These are phyloP conservation scores for Drosophila yooni DNA, from an alignment of 2,888 invertebrate genomes.

Conservation along the genomic window DNA sequence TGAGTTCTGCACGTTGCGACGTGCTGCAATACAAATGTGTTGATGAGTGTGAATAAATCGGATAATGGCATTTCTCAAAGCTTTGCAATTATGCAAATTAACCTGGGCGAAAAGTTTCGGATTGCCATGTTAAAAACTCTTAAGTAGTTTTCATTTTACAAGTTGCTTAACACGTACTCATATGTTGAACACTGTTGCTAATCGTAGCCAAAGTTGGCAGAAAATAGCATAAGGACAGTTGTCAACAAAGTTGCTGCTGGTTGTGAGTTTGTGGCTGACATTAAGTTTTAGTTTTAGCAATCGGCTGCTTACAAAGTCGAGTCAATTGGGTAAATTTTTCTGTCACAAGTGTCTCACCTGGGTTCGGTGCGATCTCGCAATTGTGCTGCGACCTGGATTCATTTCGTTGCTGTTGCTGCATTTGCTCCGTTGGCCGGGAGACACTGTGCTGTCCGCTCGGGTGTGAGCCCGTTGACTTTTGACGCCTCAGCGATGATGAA, in stretches of 20 bases:
- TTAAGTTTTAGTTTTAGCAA: constrained; percentile 1
- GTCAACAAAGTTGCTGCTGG: constrained; percentile 10
- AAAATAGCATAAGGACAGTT: constrained; percentile 29
- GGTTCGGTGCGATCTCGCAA: constrained; percentile 72
- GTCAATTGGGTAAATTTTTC: constrained; percentile 35
- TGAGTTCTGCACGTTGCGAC: constrained; percentile 84
- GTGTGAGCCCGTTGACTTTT: constrained; percentile 79
- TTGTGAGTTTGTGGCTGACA: background rate
- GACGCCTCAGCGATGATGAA: constrained; percentile 77
- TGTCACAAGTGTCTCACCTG: constrained; percentile 71
- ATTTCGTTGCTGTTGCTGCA: constrained; percentile 31
- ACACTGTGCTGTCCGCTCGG: constrained; percentile 77
- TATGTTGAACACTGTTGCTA: constrained; percentile 34
- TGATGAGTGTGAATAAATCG: constrained; percentile 1
- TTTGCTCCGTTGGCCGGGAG: constrained; percentile 41
- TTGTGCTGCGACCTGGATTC: constrained; percentile 58
- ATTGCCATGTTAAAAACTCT: constrained; percentile 11
- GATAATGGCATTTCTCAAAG: background rate
- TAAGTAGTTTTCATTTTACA: constrained; percentile 52
- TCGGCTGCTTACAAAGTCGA: constrained; percentile 20
- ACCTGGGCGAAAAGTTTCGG: background rate
- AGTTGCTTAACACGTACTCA: constrained; percentile 35
- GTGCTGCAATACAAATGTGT: constrained; percentile 65
- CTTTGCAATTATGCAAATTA: constrained; percentile 10
- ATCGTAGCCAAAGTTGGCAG: constrained; percentile 41